Percentiles rank a stretch among this genome's conserved stretches.
phyloP scores from a whole-genome alignment of 23 tunicate species.

The Styela plicata region DNA sequence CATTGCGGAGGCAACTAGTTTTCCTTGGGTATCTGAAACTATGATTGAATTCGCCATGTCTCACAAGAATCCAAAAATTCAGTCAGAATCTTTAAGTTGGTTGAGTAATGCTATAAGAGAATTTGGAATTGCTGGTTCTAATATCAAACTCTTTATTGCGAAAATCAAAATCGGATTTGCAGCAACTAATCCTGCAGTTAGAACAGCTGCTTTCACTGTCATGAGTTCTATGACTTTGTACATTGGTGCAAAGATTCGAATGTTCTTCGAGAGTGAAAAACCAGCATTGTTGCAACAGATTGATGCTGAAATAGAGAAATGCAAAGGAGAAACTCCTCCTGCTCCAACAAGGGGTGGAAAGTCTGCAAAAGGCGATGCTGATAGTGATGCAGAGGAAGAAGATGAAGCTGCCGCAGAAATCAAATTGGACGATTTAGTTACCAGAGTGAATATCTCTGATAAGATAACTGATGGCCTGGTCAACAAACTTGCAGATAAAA shows the following conservation, averaged over 20 bases:
- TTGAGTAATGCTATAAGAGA: constrained; percentile 44
- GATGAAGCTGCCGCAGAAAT: constrained; percentile 46
- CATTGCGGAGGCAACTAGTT: constrained; percentile 65
- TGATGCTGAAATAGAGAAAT: constrained; percentile 79
- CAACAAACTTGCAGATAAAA: constrained; percentile 55
- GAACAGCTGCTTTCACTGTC: constrained; percentile 60
- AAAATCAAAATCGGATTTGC: constrained; percentile 69
- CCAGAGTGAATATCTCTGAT: constrained; percentile 74
- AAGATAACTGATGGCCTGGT: constrained; percentile 76
- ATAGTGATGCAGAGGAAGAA: constrained; percentile 45
- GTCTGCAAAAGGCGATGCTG: constrained; percentile 9
- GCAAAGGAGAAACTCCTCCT: constrained; percentile 57
- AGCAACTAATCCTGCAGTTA: constrained; percentile 79
- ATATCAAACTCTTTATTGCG: constrained; percentile 58
- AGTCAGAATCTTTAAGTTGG: constrained; percentile 72
- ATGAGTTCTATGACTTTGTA: constrained; percentile 56
- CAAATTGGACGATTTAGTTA: constrained; percentile 66
- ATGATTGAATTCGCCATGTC: constrained; percentile 49
- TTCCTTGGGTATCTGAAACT: constrained; percentile 68
- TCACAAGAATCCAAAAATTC: constrained; percentile 93
- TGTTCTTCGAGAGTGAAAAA: constrained; percentile 87
- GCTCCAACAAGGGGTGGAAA: constrained; percentile 67
- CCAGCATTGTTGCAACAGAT: constrained; percentile 82
- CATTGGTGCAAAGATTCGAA: constrained; percentile 58
- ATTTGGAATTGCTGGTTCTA: constrained; percentile 68